Conservation (phyloP, 2,113 vertebrate species). For the Rhinoderma darwinii region DNA sequence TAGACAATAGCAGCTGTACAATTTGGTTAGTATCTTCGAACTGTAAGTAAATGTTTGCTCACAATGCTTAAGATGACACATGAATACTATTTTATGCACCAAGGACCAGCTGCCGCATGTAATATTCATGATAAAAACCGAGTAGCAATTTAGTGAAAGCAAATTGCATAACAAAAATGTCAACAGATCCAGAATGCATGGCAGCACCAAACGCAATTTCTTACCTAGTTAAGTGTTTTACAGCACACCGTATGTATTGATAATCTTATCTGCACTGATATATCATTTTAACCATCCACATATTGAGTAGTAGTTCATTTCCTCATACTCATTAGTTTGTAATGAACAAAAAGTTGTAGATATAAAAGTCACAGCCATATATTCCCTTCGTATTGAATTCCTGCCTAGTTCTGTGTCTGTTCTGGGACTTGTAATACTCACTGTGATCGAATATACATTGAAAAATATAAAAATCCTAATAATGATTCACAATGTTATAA, state of each 20-base stretch:
- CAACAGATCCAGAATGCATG: conserved; percentile 13
- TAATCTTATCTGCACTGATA: conserved; percentile 23
- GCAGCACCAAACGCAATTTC: not conserved
- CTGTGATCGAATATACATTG: no score
- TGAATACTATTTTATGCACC: conserved; percentile 25
- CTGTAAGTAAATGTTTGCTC: conserved; percentile 43
- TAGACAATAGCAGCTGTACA: conserved; percentile 38
- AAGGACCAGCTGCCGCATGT: conserved; percentile 21
- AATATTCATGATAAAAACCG: conserved; percentile 40
- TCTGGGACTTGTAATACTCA: no score
- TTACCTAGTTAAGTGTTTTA: conserved; percentile 1
- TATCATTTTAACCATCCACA: not conserved
- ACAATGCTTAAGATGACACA: conserved; percentile 35
- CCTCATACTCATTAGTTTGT: not conserved
- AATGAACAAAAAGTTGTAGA: not conserved
- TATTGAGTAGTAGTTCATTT: not conserved
- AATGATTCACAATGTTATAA: no score
- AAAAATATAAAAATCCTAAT: no score
- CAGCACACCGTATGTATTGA: not conserved
- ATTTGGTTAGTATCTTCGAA: conserved; percentile 18
- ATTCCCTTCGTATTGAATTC: no score
- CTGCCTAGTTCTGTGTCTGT: no score
- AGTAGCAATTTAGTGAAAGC: conserved; percentile 37
- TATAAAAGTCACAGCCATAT: no score
- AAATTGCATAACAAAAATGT: conserved; percentile 47